Evolutionary conservation across 2,888 invertebrate genomes (phyloP).

Genomic region (Spicauda simplicius): DNA sequence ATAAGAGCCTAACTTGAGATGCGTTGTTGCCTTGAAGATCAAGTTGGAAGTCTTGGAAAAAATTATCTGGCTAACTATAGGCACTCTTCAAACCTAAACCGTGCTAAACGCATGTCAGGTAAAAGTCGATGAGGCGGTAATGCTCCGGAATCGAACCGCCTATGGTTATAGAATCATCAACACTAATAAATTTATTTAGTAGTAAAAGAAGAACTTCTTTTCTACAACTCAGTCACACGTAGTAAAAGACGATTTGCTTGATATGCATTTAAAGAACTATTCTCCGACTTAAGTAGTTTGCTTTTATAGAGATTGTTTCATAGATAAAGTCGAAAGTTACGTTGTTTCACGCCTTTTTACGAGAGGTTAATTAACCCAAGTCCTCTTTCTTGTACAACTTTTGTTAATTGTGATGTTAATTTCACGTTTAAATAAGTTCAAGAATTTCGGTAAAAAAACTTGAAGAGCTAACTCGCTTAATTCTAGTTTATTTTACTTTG

Average conservation of each 20-base stretch:
- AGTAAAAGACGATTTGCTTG: not conserved
- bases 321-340: slow-evolving; percentile 11
- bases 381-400: slow-evolving; percentile 8
- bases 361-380: slow-evolving; percentile 20
- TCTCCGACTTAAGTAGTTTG: not conserved
- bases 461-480: not conserved
- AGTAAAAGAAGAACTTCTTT: not conserved
- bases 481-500: too few relatives aligned
- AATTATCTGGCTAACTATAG: too few relatives aligned
- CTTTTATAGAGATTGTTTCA: not conserved
- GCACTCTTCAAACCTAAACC: too few relatives aligned
- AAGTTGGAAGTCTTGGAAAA: too few relatives aligned
- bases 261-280: not conserved
- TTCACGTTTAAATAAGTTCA: not conserved
- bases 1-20: too few relatives aligned
- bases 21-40: too few relatives aligned
- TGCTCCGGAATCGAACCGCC: too few relatives aligned
- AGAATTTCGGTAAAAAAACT: not conserved
- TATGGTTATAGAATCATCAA: too few relatives aligned
- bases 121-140: too few relatives aligned
- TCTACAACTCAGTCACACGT: too few relatives aligned
- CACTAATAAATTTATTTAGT: too few relatives aligned
- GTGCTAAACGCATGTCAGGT: too few relatives aligned
- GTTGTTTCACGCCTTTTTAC: slow-evolving; percentile 29
- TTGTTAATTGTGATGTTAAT: slow-evolving; percentile 12